Evolutionary conservation across 2,888 invertebrate species (phyloP), one percentile per base, ranked within the genome.

Genomic region (Nudaria mundana): DNA sequence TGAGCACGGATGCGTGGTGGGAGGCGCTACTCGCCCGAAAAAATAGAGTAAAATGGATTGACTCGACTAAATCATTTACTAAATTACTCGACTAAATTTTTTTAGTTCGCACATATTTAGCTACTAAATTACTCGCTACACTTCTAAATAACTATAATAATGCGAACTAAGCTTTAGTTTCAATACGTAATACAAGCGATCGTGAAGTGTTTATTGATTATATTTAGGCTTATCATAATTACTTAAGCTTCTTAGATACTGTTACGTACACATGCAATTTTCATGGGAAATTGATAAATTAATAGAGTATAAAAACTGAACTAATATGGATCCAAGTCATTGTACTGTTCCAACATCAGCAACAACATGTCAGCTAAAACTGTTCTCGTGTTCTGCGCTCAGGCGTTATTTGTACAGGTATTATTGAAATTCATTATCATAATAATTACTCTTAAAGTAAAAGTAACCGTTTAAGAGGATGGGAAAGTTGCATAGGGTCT

Each of bases 211-310:
- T 31, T 16, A 30, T 23, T 18, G 29, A n/a, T 25, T 8, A 8
- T 24, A 11, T 8, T 11, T 25, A 18, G 8, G 12, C 11, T 14
- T 25, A 31, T 31, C 31, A n/a, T 3, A 5, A 8, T 33, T 25
- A 1, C 33, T 7, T 8, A 25, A 18, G 5, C 7, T 33, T 33
- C 5, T 2, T 25, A 16, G 12, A 16, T 6, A 5, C 5, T 15
- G 8, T 8, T 22, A n/a, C 20, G 5, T 30, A 13, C 50, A 10
- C 71, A 72, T 26, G 54, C 43, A 2, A 78, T 79, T 16, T 24
- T 6, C 14, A 4, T 15, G 3, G 33, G 15, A 15, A 22, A 16
- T 25, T 16, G 15, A 33, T 7, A 24, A 16, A 10, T 43, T n/a
- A 11, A 5, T 5, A 11, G 6, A 5, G 24, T 33, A 15, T 15